Percentiles rank a stretch among this genome's conserved stretches.
Evolutionary conservation across 2,888 invertebrate species (phyloP).

Genomic region (Punctoribates punctum): DNA sequence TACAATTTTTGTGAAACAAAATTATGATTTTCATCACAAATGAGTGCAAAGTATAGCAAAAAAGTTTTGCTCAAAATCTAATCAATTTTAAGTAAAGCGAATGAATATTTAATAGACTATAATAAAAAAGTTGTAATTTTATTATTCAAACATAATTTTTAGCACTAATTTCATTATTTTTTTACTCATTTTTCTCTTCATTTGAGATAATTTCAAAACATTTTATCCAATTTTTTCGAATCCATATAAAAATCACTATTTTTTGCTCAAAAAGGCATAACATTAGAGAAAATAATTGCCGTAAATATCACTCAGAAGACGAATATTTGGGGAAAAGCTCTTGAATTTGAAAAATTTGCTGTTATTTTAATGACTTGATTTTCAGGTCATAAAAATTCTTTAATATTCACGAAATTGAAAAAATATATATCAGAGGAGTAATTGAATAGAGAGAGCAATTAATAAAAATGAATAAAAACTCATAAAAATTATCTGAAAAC

Average conservation of each 20-base stretch:
- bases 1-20: no score
- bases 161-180: not conserved
- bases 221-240: not conserved
- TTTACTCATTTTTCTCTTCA: not conserved
- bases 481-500: not conserved
- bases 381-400: slow-evolving; percentile 18
- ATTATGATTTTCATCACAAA: not conserved
- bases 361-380: not conserved
- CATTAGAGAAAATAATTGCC: not conserved
- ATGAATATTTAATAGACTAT: not conserved
- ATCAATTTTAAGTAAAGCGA: not conserved
- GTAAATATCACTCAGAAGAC: not conserved
- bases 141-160: not conserved
- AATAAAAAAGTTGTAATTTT: not conserved
- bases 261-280: not conserved
- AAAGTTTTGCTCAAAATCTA: not conserved
- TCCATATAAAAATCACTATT: not conserved
- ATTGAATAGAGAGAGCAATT: not conserved
- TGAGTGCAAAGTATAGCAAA: not conserved
- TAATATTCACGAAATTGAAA: not conserved
- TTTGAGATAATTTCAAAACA: no score
- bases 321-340: not conserved
- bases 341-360: not conserved
- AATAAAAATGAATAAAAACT: not conserved
- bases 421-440: not conserved